These are phyloP conservation scores for Ivindomyrus marchei DNA, from an alignment of 2,113 vertebrate genomes.

Conservation along the genomic window DNA sequence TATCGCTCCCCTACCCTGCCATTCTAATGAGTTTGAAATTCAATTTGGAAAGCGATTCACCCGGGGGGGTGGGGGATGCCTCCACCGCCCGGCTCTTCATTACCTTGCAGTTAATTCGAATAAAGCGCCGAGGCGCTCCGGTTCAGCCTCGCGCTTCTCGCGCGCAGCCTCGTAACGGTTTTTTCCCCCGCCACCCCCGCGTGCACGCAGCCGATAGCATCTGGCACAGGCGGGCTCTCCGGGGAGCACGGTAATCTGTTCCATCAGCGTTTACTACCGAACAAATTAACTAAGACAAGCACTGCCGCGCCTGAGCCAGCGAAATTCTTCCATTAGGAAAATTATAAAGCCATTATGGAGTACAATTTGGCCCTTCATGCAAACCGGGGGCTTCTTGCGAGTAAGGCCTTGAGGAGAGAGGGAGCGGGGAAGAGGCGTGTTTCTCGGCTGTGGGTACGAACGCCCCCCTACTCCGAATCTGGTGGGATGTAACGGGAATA, in stretches of 20 bases:
- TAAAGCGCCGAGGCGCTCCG: conserved; percentile 20
- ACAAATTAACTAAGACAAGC: conserved; percentile 63
- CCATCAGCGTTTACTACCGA: conserved; percentile 65
- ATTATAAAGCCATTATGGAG: conserved; percentile 52
- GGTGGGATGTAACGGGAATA: not conserved
- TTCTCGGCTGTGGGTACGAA: not conserved
- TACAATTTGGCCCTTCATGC: conserved; percentile 44
- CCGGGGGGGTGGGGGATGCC: not conserved
- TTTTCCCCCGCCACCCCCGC: conserved; percentile 23
- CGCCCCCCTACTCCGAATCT: not conserved
- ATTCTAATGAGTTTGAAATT: conserved; percentile 26
- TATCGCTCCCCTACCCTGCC: not conserved
- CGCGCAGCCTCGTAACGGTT: not conserved
- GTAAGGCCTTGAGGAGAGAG: conserved; percentile 20
- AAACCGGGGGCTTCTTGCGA: conserved; percentile 16
- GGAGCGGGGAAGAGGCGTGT: not conserved
- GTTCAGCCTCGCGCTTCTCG: not conserved
- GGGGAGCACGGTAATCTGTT: conserved; percentile 60
- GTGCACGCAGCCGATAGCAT: conserved; percentile 46
- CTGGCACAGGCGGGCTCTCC: conserved; percentile 44
- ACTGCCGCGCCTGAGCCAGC: conserved; percentile 58
- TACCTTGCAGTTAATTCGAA: conserved; percentile 19
- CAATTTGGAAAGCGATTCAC: conserved; percentile 21
- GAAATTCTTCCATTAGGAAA: conserved; percentile 57
- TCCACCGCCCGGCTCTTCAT: conserved; percentile 4